A percentile compares a stretch with the other conserved stretches of the same genome.
phyloP scores from a whole-genome alignment of 2,888 invertebrate genomes.

The Lysandra coridon region DNA sequence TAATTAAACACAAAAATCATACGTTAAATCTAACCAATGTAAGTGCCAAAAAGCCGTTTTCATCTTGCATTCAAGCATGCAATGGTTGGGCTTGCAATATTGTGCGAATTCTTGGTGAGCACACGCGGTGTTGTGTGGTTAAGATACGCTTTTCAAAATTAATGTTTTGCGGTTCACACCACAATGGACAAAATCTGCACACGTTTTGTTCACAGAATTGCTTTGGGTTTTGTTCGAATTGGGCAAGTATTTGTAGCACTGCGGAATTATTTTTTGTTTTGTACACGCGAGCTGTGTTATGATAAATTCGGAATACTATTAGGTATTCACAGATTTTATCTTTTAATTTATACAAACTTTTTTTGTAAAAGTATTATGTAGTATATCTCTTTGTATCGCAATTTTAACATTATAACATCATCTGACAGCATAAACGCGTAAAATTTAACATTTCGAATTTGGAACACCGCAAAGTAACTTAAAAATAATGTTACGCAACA shows the following conservation, averaged over 20 bases:
- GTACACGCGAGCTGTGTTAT: background rate
- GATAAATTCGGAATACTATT: background rate
- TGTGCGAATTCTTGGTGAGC: constrained; percentile 32
- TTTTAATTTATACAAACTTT: background rate
- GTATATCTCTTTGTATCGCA: too few species aligned
- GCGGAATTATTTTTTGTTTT: background rate
- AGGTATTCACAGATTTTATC: background rate
- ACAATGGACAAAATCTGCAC: constrained; percentile 36
- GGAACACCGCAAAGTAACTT: background rate
- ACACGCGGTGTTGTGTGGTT: constrained; percentile 36
- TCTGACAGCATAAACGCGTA: background rate
- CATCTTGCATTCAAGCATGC: constrained; percentile 38
- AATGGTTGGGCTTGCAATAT: constrained; percentile 32
- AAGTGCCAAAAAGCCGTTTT: constrained; percentile 35
- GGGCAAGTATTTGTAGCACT: background rate
- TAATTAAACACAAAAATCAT: background rate
- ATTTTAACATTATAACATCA: background rate
- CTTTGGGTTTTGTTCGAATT: constrained; percentile 24
- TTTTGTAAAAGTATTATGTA: too few species aligned
- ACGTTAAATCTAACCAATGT: background rate
- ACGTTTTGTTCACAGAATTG: constrained; percentile 19
- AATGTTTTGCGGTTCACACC: constrained; percentile 38
- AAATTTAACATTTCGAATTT: background rate
- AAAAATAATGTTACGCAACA: background rate
- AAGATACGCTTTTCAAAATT: constrained; percentile 41